These are phyloP conservation scores for Anguilla pacifica DNA, from an alignment of 2,797 vertebrate species.

Conservation along the genomic window DNA sequence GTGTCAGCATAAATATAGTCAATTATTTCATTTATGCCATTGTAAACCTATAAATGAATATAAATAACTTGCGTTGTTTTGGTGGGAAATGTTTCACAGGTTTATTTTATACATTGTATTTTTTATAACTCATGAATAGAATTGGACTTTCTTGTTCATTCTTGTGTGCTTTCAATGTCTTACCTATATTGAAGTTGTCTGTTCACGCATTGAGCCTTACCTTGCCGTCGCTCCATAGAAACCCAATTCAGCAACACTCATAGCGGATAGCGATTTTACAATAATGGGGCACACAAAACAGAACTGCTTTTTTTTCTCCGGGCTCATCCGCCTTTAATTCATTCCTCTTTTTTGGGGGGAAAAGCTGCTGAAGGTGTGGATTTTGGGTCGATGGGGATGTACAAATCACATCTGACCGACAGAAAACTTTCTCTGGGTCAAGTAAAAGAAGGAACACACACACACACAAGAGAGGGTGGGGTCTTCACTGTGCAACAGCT, in stretches of 20 bases:
- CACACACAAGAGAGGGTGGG: neutral
- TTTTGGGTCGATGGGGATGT: neutral
- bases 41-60: neutral
- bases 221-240: neutral
- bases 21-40: neutral
- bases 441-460: neutral
- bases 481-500: neutral
- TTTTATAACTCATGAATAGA: neutral
- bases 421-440: neutral
- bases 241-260: neutral
- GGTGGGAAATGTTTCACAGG: neutral
- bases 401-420: neutral
- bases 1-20: neutral
- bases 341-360: neutral
- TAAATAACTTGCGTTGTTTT: neutral
- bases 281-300: neutral
- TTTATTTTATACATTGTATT: neutral
- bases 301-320: neutral
- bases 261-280: neutral
- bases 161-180: neutral
- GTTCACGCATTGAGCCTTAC: neutral
- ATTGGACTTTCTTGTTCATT: neutral
- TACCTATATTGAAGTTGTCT: slow-evolving; percentile 12
- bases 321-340: neutral
- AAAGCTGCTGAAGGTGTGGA: neutral